Evolutionary conservation across 1,140 invertebrate species (phyloP).

Genomic region (Arctopsyche grandis): DNA sequence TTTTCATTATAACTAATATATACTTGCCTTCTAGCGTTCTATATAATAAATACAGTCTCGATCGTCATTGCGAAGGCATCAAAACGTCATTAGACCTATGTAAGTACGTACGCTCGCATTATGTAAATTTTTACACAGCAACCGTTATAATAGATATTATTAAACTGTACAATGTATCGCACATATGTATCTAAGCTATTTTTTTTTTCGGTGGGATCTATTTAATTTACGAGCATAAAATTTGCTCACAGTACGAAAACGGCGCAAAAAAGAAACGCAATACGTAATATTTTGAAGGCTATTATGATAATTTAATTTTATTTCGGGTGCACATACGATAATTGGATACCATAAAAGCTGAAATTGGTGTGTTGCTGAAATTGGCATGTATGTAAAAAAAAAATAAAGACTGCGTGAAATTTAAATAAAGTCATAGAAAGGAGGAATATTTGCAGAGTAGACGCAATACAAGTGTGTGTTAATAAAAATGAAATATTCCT

Average conservation of each 20-base stretch:
- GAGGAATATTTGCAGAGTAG: neutral
- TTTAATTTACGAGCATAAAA: no score
- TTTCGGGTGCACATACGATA: constrained; percentile 28
- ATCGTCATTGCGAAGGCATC: no score
- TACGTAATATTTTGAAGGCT: constrained; percentile 25
- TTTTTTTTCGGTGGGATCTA: no score
- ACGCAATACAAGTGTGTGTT: neutral
- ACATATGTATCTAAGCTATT: no score
- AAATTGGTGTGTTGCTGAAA: constrained; percentile 26
- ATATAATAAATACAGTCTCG: neutral
- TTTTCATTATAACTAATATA: no score
- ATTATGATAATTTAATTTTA: constrained; percentile 40
- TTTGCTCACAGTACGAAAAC: neutral
- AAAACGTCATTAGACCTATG: neutral
- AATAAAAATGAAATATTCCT: constrained; percentile 10
- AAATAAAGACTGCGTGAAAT: constrained; percentile 1
- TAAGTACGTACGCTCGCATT: neutral
- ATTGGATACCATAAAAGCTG: constrained; percentile 33
- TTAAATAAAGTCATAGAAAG: constrained; percentile 6
- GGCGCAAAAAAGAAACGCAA: constrained; percentile 23
- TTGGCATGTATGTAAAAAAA: constrained; percentile 18
- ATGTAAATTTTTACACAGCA: neutral
- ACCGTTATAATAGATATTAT: neutral
- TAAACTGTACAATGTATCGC: neutral
- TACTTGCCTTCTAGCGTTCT: neutral